phyloP scores from a whole-genome alignment of 2,888 invertebrate species.

The Baronia brevicornis region DNA sequence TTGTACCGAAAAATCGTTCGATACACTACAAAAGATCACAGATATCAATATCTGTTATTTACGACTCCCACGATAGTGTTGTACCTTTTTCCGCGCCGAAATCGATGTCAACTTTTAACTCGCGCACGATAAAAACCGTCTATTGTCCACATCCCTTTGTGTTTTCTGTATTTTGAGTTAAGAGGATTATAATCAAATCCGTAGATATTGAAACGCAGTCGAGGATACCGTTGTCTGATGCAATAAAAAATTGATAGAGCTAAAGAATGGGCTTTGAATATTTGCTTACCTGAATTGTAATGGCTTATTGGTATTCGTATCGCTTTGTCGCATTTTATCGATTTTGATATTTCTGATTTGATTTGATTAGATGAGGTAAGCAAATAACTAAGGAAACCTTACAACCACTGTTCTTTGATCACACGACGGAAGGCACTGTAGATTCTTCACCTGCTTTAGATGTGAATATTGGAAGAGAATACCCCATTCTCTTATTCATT shows the following conservation, averaged over 20 bases:
- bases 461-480: too few relatives aligned
- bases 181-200: slow-evolving; percentile 49
- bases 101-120: slow-evolving; percentile 24
- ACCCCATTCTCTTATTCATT: too few relatives aligned
- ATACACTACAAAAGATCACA: slow-evolving; percentile 23
- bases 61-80: slow-evolving; percentile 25
- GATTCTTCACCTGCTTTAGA: too few relatives aligned
- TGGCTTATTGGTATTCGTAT: not conserved
- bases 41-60: slow-evolving; percentile 27
- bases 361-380: too few relatives aligned
- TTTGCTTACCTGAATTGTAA: slow-evolving; percentile 6
- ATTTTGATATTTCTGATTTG: too few relatives aligned
- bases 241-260: slow-evolving; percentile 4
- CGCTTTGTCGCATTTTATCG: too few relatives aligned
- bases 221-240: slow-evolving; percentile 10
- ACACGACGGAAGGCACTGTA: too few relatives aligned
- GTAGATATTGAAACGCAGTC: slow-evolving; percentile 5
- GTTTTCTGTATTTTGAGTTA: slow-evolving; percentile 38
- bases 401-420: too few relatives aligned
- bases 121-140: slow-evolving; percentile 19
- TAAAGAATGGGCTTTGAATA: slow-evolving; percentile 5
- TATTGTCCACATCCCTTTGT: slow-evolving; percentile 28
- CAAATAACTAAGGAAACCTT: too few relatives aligned
- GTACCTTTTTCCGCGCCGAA: slow-evolving; percentile 19
- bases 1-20: too few relatives aligned